Percentiles rank a stretch among this genome's conserved stretches.
Evolutionary conservation across 35 echinoderm and acorn worm species (phyloP).

Genomic region (Chiridota heheva): DNA sequence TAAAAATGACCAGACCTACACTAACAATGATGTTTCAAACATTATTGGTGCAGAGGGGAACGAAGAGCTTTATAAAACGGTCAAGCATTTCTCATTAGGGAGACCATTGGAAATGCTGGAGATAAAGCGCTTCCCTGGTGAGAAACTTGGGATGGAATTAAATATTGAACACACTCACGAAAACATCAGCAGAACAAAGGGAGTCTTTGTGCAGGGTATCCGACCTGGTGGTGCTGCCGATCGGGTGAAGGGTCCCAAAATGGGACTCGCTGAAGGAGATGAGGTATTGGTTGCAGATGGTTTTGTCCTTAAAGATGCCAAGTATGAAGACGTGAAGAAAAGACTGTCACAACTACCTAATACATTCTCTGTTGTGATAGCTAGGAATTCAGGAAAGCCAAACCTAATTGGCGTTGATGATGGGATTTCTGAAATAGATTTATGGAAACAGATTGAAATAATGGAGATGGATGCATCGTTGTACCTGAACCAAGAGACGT

Average conservation of each 20-base stretch:
- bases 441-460: no score
- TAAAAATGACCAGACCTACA: background rate
- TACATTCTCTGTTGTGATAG: constrained; percentile 17
- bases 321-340: constrained; percentile 12
- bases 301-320: constrained; percentile 15
- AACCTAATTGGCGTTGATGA: background rate
- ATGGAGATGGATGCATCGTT: no score
- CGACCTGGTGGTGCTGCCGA: constrained; percentile 70
- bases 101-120: constrained; percentile 50
- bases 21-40: background rate
- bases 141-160: constrained; percentile 88
- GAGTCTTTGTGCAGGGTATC: constrained; percentile 76
- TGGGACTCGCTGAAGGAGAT: constrained; percentile 64
- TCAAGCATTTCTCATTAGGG: constrained; percentile 28
- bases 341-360: constrained; percentile 22
- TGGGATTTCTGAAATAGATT: no score
- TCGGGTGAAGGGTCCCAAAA: constrained; percentile 44
- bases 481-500: no score
- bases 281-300: constrained; percentile 46
- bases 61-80: background rate
- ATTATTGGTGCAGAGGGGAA: background rate
- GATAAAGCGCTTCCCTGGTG: constrained; percentile 62
- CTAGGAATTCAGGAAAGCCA: background rate
- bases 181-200: constrained; percentile 56
- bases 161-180: constrained; percentile 81